Base-by-base conservation (phyloP, 2,113 vertebrate genomes). In the Aleadryas rufinucha region DNA sequence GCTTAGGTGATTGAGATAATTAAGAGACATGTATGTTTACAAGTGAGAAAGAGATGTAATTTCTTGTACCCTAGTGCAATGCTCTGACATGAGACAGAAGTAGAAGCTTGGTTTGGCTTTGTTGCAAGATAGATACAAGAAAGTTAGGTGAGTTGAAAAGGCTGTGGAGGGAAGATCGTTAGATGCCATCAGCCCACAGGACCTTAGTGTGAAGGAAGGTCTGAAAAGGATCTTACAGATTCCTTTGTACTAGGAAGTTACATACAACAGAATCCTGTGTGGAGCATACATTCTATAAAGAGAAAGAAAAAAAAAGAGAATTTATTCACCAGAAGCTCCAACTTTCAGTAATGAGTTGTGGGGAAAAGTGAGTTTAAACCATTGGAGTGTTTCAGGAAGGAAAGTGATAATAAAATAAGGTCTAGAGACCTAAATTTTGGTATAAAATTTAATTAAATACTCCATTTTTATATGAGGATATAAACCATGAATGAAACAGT, bases 201-300 rank as follows among this genome's bases (percentile, higher is more conserved):
- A 68, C 31, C 0, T 0, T 7, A 27, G 6, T 13, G 7, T 47
- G 65, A 83, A 52, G 61, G 23, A 75, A 64, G 35, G 13, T 11
- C 12, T 90, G 23, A 66, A 79, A 41, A 78, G 8, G 7, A 10
- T 41, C 49, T 71, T 81, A 30, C 3, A 28, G 17, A 24, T 49
- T 90, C 44, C 23, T 84, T 74, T 71, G 44, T 71, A 13, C 24
- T 63, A 37, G 37, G 13, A 68, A 80, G 24, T 20, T 53, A 20
- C 17, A 8, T 44, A 23, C 19, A 61, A 31, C 1, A 9, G 53
- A 71, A 31, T 16, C 17, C 35, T 60, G 7, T 35, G 16, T 3
- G 6, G 16, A 56, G 7, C 17, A 6, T 11, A 2, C 3, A 8
- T 12, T 4, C 20, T 22, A 50, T 2, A 2, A 2, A 39, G 9